Conservation (phyloP, 1,140 invertebrate genomes). For the Drosophila seguyi region DNA sequence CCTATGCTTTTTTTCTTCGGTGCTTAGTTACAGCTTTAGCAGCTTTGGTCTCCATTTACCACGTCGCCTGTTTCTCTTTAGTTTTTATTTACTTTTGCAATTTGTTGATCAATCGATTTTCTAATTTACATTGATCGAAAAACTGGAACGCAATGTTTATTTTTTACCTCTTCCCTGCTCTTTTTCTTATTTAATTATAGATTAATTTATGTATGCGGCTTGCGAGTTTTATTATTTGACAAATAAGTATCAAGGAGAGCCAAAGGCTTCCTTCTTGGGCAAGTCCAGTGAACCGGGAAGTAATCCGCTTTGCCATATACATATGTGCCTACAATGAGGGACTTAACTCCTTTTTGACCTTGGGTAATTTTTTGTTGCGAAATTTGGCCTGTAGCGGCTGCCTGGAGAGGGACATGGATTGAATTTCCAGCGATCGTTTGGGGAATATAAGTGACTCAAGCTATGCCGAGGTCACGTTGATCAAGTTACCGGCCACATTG, state of each 20-base stretch:
- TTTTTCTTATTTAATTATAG: not conserved
- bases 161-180: not conserved
- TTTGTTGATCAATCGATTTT: constrained; percentile 72
- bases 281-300: constrained; percentile 61
- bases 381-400: constrained; percentile 8
- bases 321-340: constrained; percentile 10
- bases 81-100: constrained; percentile 26
- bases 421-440: constrained; percentile 62
- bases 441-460: constrained; percentile 39
- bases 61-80: not conserved
- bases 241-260: not conserved
- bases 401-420: constrained; percentile 33
- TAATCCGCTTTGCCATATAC: constrained; percentile 3
- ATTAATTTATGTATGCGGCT: not conserved
- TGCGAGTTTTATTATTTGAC: constrained; percentile 5
- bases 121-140: constrained; percentile 72
- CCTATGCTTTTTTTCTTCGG: not conserved
- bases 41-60: no score
- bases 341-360: constrained; percentile 6
- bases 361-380: not conserved
- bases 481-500: constrained; percentile 51
- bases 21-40: constrained; percentile 1
- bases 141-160: constrained; percentile 27
- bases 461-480: constrained; percentile 47
- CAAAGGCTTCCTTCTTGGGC: constrained; percentile 13